phyloP scores from a whole-genome alignment of 2,113 vertebrate species.

The Chascanopsetta lugubris region DNA sequence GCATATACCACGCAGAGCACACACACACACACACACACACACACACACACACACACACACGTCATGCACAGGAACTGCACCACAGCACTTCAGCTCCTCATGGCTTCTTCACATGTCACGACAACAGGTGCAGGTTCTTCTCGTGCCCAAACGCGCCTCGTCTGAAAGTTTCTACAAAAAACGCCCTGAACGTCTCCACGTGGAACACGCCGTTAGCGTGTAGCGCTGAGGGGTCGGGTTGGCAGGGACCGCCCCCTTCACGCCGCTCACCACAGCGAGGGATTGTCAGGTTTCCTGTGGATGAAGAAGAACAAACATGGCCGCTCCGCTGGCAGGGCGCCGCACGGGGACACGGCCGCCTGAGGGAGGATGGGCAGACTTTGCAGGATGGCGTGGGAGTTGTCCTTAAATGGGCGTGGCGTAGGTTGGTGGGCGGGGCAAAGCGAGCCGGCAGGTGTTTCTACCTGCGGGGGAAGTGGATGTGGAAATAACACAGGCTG shows the following conservation, averaged over 20 bases:
- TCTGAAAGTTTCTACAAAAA: slow-evolving; percentile 12
- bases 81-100: slow-evolving; percentile 34
- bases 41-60: slow-evolving; percentile 68
- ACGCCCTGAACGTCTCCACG: slow-evolving; percentile 9
- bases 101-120: slow-evolving; percentile 52
- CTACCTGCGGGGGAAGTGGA: slow-evolving; percentile 78
- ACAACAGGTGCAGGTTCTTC: slow-evolving; percentile 46
- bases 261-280: slow-evolving; percentile 3
- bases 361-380: slow-evolving; percentile 21
- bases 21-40: slow-evolving; percentile 53
- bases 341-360: slow-evolving; percentile 5
- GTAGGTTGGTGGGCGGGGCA: not conserved
- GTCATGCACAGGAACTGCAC: slow-evolving; percentile 68
- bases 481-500: slow-evolving; percentile 83
- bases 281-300: slow-evolving; percentile 8
- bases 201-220: not conserved
- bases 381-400: not conserved
- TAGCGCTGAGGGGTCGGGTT: slow-evolving; percentile 15
- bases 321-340: slow-evolving; percentile 3
- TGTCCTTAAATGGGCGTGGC: slow-evolving; percentile 4
- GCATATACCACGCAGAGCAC: slow-evolving; percentile 43
- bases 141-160: slow-evolving; percentile 29
- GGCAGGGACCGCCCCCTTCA: slow-evolving; percentile 59
- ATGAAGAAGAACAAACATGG: slow-evolving; percentile 32
- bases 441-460: slow-evolving; percentile 14